Conservation (phyloP, 2,797 vertebrate species). For the Sebastes flavidus region DNA sequence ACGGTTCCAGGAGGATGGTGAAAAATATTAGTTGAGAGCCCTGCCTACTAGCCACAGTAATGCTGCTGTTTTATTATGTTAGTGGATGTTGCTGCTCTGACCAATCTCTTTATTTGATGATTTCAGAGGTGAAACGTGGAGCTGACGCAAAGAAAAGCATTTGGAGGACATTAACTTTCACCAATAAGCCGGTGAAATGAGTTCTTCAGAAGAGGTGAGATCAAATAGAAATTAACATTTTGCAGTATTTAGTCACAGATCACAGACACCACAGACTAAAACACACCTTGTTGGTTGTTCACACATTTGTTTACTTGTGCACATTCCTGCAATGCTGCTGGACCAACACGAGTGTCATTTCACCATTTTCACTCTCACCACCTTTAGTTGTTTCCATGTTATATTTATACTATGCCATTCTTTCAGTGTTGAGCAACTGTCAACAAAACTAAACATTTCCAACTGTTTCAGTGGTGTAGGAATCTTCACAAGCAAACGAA, state of each 20-base stretch:
- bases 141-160: not conserved
- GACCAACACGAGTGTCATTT: not conserved
- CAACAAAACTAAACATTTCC: too few relatives aligned
- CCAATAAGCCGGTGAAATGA: not conserved
- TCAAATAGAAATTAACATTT: not conserved
- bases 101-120: not conserved
- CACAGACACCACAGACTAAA: not conserved
- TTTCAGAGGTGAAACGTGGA: not conserved
- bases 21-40: too few relatives aligned
- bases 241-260: not conserved
- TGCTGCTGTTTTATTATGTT: not conserved
- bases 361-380: too few relatives aligned
- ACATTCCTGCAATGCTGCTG: not conserved
- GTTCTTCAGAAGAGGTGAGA: constrained; percentile 6
- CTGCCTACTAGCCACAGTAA: too few relatives aligned
- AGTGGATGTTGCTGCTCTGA: not conserved
- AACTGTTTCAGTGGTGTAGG: too few relatives aligned
- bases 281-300: not conserved
- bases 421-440: too few relatives aligned
- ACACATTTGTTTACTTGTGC: too few relatives aligned
- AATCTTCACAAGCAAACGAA: too few relatives aligned
- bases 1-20: too few relatives aligned
- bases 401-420: too few relatives aligned
- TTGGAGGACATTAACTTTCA: not conserved
- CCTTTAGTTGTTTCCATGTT: too few relatives aligned